These are phyloP conservation scores for Arothron firmamentum DNA, from an alignment of 2,113 vertebrate genomes.

Conservation along the genomic window DNA sequence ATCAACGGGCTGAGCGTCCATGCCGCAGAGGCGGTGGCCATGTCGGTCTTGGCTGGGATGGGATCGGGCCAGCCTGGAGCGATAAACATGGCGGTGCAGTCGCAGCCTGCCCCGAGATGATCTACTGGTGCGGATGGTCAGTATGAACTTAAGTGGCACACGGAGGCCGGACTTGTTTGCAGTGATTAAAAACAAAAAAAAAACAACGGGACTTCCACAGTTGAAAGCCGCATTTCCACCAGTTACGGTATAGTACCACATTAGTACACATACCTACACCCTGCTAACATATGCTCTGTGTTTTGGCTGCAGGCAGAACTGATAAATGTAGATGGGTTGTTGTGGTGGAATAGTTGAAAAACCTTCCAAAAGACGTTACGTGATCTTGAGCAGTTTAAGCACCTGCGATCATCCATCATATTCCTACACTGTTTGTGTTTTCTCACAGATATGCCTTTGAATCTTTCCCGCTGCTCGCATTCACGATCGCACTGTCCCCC, in stretches of 20 bases:
- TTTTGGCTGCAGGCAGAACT: conserved; percentile 1
- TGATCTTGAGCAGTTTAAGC: too few species aligned
- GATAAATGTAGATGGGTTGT: not conserved
- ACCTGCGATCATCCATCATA: too few species aligned
- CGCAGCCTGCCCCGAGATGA: conserved; percentile 92
- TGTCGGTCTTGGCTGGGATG: conserved; percentile 90
- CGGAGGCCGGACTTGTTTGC: conserved; percentile 48
- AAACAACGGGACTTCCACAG: conserved; percentile 25
- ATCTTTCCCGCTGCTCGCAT: not conserved
- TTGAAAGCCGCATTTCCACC: conserved; percentile 17
- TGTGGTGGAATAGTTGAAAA: not conserved
- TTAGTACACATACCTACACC: not conserved
- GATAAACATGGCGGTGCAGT: conserved; percentile 80
- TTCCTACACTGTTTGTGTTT: too few species aligned
- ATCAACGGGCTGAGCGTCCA: conserved; percentile 85
- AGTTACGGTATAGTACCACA: not conserved
- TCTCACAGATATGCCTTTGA: too few species aligned
- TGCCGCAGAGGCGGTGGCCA: conserved; percentile 90
- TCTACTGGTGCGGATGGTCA: conserved; percentile 62
- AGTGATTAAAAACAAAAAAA: conserved; percentile 26
- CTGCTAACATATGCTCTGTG: not conserved
- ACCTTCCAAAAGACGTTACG: not conserved
- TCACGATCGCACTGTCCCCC: not conserved
- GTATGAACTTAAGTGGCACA: conserved; percentile 52
- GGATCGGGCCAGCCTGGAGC: conserved; percentile 86